Percentiles rank a stretch among this genome's conserved stretches.
Conservation (phyloP, 1,140 invertebrate species). For the Aphis gossypii region DNA sequence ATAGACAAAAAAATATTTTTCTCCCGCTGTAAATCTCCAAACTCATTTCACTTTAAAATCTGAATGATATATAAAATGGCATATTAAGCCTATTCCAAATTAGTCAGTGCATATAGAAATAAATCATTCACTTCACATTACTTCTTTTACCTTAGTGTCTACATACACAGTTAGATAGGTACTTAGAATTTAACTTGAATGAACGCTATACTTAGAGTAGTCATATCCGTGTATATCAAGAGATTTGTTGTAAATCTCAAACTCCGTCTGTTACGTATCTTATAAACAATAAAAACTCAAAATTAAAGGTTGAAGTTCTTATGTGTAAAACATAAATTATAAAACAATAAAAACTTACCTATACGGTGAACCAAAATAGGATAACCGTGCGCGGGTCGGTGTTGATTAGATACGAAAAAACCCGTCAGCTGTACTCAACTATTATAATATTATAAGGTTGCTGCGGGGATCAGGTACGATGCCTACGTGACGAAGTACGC, state of each 20-base stretch:
- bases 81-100: background rate
- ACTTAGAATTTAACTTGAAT: background rate
- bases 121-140: background rate
- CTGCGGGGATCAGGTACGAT: too few relatives aligned
- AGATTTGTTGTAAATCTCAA: background rate
- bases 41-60: background rate
- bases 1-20: background rate
- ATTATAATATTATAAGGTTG: too few relatives aligned
- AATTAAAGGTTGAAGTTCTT: background rate
- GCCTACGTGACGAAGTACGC: too few relatives aligned
- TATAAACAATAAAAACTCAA: background rate
- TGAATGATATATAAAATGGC: slow-evolving; percentile 3
- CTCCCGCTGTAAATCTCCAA: background rate
- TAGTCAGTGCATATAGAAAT: background rate
- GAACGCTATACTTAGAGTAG: too few relatives aligned
- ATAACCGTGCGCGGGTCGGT: too few relatives aligned
- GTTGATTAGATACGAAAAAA: too few relatives aligned
- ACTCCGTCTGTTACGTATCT: background rate
- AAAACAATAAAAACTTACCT: too few relatives aligned
- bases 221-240: too few relatives aligned
- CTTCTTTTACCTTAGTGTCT: background rate
- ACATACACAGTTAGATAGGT: background rate
- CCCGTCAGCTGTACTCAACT: too few relatives aligned
- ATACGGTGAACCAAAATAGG: too few relatives aligned
- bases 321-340: background rate